Percentiles rank a stretch among this genome's conserved stretches.
Conservation (phyloP, 2,797 vertebrate species). For the Macrochelys suwanniensis region DNA sequence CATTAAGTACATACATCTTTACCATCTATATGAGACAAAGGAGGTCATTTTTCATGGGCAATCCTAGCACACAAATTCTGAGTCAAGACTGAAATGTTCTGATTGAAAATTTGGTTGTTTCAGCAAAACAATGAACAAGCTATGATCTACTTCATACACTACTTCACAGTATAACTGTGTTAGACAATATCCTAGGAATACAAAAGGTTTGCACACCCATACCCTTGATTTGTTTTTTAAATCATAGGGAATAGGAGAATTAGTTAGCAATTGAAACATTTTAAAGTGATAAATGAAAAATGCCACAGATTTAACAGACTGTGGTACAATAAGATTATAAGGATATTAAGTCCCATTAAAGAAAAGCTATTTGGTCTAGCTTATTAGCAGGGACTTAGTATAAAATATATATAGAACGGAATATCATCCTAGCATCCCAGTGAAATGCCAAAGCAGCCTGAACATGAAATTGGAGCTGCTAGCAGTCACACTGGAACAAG, state of each 20-base stretch:
- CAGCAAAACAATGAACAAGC: background rate
- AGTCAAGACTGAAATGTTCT: background rate
- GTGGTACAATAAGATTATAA: background rate
- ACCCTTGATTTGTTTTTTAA: background rate
- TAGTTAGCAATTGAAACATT: slow-evolving; percentile 35
- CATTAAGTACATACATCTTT: background rate
- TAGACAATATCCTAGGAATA: background rate
- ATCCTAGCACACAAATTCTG: background rate
- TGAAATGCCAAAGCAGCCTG: slow-evolving; percentile 74
- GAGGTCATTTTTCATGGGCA: background rate
- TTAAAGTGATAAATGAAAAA: slow-evolving; percentile 44
- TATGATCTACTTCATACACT: slow-evolving; percentile 34
- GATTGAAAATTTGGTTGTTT: slow-evolving; percentile 16
- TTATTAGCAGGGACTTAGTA: slow-evolving; percentile 59
- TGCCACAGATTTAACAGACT: background rate
- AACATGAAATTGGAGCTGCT: slow-evolving; percentile 63
- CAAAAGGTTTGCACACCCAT: slow-evolving; percentile 30
- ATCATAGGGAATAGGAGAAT: slow-evolving; percentile 7
- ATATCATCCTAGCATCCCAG: slow-evolving; percentile 61
- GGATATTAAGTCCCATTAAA: slow-evolving; percentile 60
- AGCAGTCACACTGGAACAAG: slow-evolving; percentile 64
- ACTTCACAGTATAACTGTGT: background rate
- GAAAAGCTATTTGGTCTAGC: slow-evolving; percentile 60
- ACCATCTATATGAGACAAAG: background rate
- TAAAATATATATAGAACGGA: slow-evolving; percentile 67